Evolutionary conservation across 2,888 invertebrate species (phyloP), one percentile per base, ranked within the genome.

Genomic region (Steromphala cineraria): DNA sequence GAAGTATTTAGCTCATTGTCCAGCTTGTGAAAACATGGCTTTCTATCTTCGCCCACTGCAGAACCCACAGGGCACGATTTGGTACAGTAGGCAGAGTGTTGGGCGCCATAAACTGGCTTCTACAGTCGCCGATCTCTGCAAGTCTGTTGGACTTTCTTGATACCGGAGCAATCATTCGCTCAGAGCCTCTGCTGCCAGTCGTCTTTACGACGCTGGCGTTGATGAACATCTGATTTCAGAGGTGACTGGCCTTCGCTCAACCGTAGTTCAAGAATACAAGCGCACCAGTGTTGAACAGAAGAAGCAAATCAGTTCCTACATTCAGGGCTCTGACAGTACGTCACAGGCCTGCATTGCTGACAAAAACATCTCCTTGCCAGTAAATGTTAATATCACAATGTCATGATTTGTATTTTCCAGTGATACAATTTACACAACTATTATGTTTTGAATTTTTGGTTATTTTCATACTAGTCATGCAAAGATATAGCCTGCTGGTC

Each of bases 111-210:
- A 55, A 8, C 52, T 81, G 19, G 24, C 36, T 15, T 67, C 17
- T 36, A 56, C 74, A 19, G 76, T 81, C 7, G 46, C 75, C 1
- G 31, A 17, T 15, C 15, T 79, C 3, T 81, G 79, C 40, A 79
- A 52, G 15, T 21, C 40, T 21, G 75, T 53, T 24, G 76, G 79
- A 2, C 28, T 81, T 15, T 15, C 67, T 7, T 67, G 81, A 46
- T 76, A 55, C 24, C 15, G 67, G 15, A 79, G 62, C 17, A 81
- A 81, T 53, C 75, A 79, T 53, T 81, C 81, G 15, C 67, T 81
- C n/a, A 24, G 81, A 5, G 75, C 81, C 1, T 75, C 79, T 3
- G 79, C 81, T 36, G 76, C 81, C 7, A 79, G 75, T 13, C 31
- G 79, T 15, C 21, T 81, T 15, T 81, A 78, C 10, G n/a, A n/a